A percentile compares a stretch with the other conserved stretches of the same genome.
These are phyloP conservation scores for Euura lappo DNA, from an alignment of 1,140 invertebrate genomes.

Conservation along the genomic window DNA sequence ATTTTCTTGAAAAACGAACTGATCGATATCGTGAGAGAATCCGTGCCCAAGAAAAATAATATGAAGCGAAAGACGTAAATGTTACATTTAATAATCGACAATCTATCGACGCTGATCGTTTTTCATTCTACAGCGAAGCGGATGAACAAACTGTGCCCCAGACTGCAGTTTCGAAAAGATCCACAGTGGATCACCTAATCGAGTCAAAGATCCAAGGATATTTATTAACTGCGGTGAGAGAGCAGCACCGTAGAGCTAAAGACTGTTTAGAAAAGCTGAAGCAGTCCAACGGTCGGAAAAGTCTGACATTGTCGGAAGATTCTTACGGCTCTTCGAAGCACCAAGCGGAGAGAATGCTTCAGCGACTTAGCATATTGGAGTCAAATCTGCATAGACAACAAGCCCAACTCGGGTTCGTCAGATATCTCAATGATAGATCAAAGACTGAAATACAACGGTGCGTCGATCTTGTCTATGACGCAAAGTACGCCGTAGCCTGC, in stretches of 20 bases:
- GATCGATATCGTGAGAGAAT: neutral
- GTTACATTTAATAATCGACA: conserved; percentile 3
- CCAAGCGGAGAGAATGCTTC: neutral
- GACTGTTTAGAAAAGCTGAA: neutral
- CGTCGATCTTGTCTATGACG: conserved; percentile 28
- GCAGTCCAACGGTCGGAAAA: neutral
- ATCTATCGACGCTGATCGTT: neutral
- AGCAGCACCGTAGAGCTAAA: neutral
- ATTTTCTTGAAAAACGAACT: conserved; percentile 32
- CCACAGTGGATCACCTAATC: neutral
- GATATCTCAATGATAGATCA: conserved; percentile 22
- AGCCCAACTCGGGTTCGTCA: conserved; percentile 23
- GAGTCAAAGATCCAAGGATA: neutral
- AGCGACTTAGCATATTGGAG: conserved; percentile 25
- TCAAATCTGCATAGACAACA: conserved; percentile 35
- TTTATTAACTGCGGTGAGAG: neutral
- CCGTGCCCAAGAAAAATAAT: conserved; percentile 4
- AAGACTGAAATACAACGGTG: conserved; percentile 25
- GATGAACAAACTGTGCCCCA: neutral
- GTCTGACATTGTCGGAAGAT: conserved; percentile 12
- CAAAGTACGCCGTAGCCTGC: conserved; percentile 39
- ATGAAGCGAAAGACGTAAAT: conserved; percentile 11
- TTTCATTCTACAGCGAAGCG: neutral
- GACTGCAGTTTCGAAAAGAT: neutral
- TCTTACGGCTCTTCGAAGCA: conserved; percentile 12